A percentile compares a stretch with the other conserved stretches of the same genome.
Evolutionary conservation across 2,797 vertebrate species (phyloP).

Genomic region (Enteromius paludinosus): DNA sequence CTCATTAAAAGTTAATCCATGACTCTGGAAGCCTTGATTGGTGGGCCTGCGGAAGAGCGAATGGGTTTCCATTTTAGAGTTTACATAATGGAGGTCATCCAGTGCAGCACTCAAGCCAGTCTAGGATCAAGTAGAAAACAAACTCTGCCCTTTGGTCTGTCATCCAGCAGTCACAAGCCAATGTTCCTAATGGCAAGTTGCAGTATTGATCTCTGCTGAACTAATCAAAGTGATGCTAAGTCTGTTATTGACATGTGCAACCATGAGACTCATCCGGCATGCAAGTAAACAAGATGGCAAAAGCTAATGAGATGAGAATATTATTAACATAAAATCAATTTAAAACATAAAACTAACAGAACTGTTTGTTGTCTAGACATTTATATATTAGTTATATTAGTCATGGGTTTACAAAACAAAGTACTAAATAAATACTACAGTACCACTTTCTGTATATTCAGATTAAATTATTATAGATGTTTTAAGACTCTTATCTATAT

Average conservation of each 20-base stretch:
- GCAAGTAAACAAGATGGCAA: not conserved
- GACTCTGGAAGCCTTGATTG: slow-evolving; percentile 3
- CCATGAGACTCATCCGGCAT: not conserved
- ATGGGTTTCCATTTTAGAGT: slow-evolving; percentile 32
- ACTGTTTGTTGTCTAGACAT: no score
- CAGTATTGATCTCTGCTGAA: slow-evolving; percentile 23
- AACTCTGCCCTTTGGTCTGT: slow-evolving; percentile 25
- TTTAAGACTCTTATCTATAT: no score
- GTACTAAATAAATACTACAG: not conserved
- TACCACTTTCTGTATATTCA: not conserved
- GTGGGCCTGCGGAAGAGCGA: slow-evolving; percentile 13
- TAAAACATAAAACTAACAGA: no score
- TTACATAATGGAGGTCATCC: slow-evolving; percentile 46
- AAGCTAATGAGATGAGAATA: no score
- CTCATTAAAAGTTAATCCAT: slow-evolving; percentile 39
- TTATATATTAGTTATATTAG: not conserved
- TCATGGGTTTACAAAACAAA: not conserved
- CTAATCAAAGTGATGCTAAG: slow-evolving; percentile 14
- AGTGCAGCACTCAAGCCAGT: slow-evolving; percentile 23
- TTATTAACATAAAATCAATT: no score
- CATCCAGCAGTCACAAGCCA: slow-evolving; percentile 30
- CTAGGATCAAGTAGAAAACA: slow-evolving; percentile 20
- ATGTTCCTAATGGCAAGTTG: slow-evolving; percentile 45
- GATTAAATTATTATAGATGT: not conserved
- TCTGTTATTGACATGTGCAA: slow-evolving; percentile 12